Evolutionary conservation across 2,888 invertebrate genomes (phyloP).

Genomic region (Drosophila ustulata): DNA sequence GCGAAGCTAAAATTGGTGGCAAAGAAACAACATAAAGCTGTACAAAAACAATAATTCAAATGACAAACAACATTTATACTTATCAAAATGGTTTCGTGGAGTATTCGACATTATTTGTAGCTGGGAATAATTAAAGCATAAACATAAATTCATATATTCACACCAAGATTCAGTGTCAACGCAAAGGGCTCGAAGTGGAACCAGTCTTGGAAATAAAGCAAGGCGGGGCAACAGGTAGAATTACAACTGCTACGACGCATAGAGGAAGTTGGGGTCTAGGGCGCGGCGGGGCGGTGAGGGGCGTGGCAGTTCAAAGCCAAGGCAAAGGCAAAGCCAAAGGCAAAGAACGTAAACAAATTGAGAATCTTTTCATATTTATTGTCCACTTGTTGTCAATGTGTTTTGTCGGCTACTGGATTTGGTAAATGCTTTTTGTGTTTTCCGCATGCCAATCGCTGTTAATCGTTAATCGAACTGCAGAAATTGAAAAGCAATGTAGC

Average conservation of each 20-base stretch:
- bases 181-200: background rate
- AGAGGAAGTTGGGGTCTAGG: conserved; percentile 19
- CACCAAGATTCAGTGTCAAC: background rate
- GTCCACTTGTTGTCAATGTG: conserved; percentile 11
- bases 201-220: background rate
- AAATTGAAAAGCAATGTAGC: conserved; percentile 61
- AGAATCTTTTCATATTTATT: conserved; percentile 28
- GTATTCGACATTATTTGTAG: no score
- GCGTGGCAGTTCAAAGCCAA: no score
- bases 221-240: background rate
- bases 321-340: background rate
- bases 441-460: conserved; percentile 63
- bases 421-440: conserved; percentile 31
- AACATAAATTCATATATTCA: background rate
- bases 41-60: no score
- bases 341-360: conserved; percentile 21
- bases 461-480: conserved; percentile 21
- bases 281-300: background rate
- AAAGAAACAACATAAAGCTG: no score
- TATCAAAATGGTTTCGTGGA: no score
- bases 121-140: background rate
- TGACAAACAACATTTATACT: no score
- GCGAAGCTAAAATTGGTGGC: no score
- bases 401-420: conserved; percentile 51
- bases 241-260: background rate